Percentiles rank a stretch among this genome's conserved stretches.
phyloP scores from a whole-genome alignment of 2,797 vertebrate genomes.

The Anniella stebbinsi region DNA sequence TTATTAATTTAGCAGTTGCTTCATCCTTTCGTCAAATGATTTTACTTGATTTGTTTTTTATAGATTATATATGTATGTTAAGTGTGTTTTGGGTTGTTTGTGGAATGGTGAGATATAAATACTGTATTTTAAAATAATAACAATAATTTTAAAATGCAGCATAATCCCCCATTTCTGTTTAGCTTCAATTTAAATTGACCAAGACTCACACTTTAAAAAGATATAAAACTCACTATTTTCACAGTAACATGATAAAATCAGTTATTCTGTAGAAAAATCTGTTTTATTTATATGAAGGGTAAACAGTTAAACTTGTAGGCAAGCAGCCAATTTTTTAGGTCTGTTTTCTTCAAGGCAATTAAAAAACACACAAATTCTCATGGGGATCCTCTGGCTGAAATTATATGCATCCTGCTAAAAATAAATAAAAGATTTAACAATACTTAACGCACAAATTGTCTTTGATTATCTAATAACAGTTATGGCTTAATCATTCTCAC shows the following conservation, averaged over 20 bases:
- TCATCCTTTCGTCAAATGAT: not conserved
- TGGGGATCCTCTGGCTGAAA: conserved; percentile 68
- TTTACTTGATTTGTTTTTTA: not conserved
- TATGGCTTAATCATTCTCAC: not conserved
- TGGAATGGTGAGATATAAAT: no score
- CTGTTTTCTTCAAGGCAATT: conserved; percentile 79
- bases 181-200: not conserved
- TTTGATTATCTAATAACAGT: conserved; percentile 1
- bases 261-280: conserved; percentile 46
- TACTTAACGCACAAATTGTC: conserved; percentile 56
- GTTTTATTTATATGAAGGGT: conserved; percentile 66
- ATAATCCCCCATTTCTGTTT: not conserved
- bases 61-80: not conserved
- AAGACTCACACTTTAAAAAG: no score
- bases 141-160: not conserved
- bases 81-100: not conserved
- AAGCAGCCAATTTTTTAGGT: conserved; percentile 76
- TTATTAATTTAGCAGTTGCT: not conserved
- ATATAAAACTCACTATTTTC: conserved; percentile 17
- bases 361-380: conserved; percentile 69
- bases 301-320: conserved; percentile 72
- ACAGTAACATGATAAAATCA: conserved; percentile 44
- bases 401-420: conserved; percentile 47
- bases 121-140: no score
- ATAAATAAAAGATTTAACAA: conserved; percentile 30